Conservation (phyloP, 2,113 vertebrate genomes). For the Syngnathus scovelli region DNA sequence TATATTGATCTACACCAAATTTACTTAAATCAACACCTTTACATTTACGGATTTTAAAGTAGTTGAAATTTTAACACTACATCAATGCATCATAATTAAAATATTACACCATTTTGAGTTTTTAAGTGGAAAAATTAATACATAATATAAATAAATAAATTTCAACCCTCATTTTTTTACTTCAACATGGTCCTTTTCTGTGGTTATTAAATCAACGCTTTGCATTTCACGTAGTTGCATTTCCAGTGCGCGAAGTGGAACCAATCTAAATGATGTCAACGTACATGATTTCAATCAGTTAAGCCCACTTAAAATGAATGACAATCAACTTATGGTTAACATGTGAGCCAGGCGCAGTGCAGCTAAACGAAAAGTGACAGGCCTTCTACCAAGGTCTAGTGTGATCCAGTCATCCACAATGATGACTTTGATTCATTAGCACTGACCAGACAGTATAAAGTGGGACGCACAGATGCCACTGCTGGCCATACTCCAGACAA, state of each 20-base stretch:
- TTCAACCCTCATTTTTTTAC: no score
- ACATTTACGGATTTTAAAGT: no score
- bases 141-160: no score
- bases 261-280: not conserved
- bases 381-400: not conserved
- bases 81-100: no score
- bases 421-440: slow-evolving; percentile 17
- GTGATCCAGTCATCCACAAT: slow-evolving; percentile 17
- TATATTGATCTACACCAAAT: no score
- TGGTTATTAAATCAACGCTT: no score
- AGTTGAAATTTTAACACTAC: no score
- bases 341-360: not conserved
- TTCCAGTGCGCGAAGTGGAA: not conserved
- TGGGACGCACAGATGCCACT: slow-evolving; percentile 39
- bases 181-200: no score
- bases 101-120: no score
- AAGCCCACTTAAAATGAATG: not conserved
- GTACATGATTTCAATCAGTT: not conserved
- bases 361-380: not conserved
- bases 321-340: not conserved
- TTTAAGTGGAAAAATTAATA: no score
- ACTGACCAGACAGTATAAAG: slow-evolving; percentile 35
- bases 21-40: no score
- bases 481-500: slow-evolving; percentile 27
- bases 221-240: not conserved